A percentile compares a stretch with the other conserved stretches of the same genome.
These are phyloP conservation scores for Colius striatus DNA, from an alignment of 2,113 vertebrate genomes.

Conservation along the genomic window DNA sequence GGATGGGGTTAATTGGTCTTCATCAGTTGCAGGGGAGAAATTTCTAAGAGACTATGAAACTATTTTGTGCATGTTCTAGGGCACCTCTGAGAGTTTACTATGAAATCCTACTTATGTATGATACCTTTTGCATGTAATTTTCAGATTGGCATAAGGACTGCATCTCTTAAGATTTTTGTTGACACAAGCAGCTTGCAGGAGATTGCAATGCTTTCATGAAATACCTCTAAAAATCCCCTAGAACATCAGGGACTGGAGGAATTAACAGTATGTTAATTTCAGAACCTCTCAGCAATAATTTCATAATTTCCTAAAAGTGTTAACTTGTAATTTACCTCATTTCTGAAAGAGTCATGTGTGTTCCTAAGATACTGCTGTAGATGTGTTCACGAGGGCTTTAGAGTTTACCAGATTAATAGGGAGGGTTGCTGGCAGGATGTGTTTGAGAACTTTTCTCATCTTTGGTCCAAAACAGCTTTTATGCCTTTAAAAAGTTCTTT, in stretches of 20 bases:
- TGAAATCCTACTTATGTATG: neutral
- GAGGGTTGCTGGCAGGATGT: neutral
- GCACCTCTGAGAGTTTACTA: neutral
- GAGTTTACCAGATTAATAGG: neutral
- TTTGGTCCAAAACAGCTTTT: neutral
- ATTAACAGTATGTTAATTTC: neutral
- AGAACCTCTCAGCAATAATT: neutral
- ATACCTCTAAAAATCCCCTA: neutral
- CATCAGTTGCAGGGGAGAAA: neutral
- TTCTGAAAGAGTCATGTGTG: neutral
- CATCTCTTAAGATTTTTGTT: neutral
- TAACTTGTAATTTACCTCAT: neutral
- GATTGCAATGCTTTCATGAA: neutral
- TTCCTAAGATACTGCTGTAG: neutral
- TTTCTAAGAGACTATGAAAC: neutral
- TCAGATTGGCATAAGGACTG: neutral
- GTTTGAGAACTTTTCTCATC: neutral
- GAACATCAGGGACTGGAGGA: neutral
- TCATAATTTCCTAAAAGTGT: neutral
- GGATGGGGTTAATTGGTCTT: neutral
- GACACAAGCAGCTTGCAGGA: neutral
- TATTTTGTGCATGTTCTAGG: neutral
- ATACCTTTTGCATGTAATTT: neutral
- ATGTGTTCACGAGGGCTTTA: neutral
- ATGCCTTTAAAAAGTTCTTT: neutral